Base-by-base conservation (phyloP, 1,140 invertebrate genomes). In the Thaumatotibia leucotreta region DNA sequence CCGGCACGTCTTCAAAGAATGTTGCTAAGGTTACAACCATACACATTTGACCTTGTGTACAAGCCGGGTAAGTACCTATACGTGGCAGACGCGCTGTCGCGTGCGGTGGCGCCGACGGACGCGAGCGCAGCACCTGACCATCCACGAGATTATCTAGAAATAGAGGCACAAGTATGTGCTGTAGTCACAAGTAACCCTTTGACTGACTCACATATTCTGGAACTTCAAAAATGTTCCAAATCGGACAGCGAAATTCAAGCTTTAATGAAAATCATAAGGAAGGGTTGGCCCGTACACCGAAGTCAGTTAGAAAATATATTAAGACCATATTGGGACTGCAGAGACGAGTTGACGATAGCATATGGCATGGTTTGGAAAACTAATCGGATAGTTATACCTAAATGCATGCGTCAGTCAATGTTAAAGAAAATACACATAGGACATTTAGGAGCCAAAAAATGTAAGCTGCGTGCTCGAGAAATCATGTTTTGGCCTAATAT, bases 341-440 rank as follows among this genome's bases (percentile, higher is more conserved):
- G 65, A 66, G 24, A 54, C 33, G 69, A 76, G 62, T 83, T 65
- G 39, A 67, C 24, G 83, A 50, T 73, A 32, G 61, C 65, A 32
- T 65, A 88, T 62, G 74, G 72, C n/a, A 17, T 88, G 35, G 24
- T 85, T 32, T 84, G 74, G 52, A 77, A 76, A 65, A 67, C 72
- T 20, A 11, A 45, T 27, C 20, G 33, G 10, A 31, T 64, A 33
- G 14, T 64, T 6, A 50, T 64, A 14, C 63, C 87, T 9, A 68
- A 63, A 64, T 61, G 35, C 10, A 49, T 88, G 61, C 68, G 77
- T 33, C 65, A 61, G 29, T 64, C 79, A 66, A 84, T 88, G 45
- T 63, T 82, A 14, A 72, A 67, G 29, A 39, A 61, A 6, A 61
- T 66, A 39, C 65, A 66, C 29, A 31, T 31, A 8, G 45, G 52